Evolutionary conservation across 2,888 invertebrate genomes (phyloP).

Genomic region (Notodonta dromedarius): DNA sequence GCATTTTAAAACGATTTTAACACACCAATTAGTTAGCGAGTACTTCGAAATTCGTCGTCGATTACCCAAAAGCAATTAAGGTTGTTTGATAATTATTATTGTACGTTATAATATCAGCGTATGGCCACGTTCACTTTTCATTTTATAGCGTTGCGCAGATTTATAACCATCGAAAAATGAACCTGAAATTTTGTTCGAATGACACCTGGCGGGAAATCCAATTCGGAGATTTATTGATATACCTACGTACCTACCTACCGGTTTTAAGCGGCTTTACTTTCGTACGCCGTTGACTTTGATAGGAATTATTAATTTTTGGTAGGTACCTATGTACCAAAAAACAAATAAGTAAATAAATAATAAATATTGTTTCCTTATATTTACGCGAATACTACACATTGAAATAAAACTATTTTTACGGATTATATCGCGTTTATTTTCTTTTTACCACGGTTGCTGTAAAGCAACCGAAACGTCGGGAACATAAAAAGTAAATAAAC

Average conservation of each 20-base stretch:
- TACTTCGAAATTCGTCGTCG: slow-evolving; percentile 34
- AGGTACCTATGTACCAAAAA: too few species aligned
- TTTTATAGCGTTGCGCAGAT: slow-evolving; percentile 14
- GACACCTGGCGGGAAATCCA: not conserved
- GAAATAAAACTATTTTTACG: too few species aligned
- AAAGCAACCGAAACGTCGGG: too few species aligned
- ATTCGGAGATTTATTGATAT: not conserved
- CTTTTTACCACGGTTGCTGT: too few species aligned
- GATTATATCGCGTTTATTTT: too few species aligned
- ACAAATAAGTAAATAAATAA: too few species aligned
- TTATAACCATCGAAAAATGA: not conserved
- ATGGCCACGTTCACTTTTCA: slow-evolving; percentile 15
- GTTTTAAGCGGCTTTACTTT: not conserved
- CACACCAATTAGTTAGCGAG: slow-evolving; percentile 41
- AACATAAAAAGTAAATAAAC: too few species aligned
- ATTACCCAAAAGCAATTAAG: slow-evolving; percentile 37
- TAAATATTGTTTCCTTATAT: too few species aligned
- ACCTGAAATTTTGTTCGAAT: not conserved
- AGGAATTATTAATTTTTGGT: too few species aligned
- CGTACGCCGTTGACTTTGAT: not conserved
- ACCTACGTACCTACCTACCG: not conserved
- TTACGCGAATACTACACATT: too few species aligned
- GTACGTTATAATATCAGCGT: slow-evolving; percentile 24
- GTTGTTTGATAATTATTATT: slow-evolving; percentile 26
- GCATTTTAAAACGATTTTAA: slow-evolving; percentile 42